Evolutionary conservation across 2,797 vertebrate species (phyloP), one percentile per base, ranked within the genome.

Genomic region (Salarias fasciatus): DNA sequence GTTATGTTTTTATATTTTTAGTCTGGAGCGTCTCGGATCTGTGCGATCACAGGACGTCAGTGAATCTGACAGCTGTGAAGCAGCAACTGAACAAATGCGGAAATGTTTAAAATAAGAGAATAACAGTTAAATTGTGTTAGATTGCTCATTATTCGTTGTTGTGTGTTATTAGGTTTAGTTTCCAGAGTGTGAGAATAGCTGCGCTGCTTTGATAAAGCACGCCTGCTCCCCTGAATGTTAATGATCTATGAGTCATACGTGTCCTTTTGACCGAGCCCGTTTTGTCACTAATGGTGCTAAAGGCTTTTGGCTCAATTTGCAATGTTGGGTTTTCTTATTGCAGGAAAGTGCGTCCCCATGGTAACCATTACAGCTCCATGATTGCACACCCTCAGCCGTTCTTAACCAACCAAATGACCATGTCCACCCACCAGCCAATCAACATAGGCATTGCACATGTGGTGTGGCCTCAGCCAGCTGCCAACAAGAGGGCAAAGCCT

Each of bases 401-500:
- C 71, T 82, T 99, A 89, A 94, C 96, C 82, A 98, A 96, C 93
- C 96, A 98, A 89, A 96, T 99, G 93, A 94, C 95, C 75, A 91
- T 99, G 86, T 95, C 98, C 37, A 94, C 95, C 81, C 95, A 97
- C 80, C 97, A 99, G 90, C 97, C 97, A 65, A 95, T 99, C 86
- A 98, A 95, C 64, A 95, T 99, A 92, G 97, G 98, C 86, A 97
- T 99, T 75, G 96, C 98, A 89, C 98, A 98, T 37, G 96, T 98
- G 56, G 94, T 99, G 82, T 99, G 98, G 98, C 96, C 97, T 54
- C 98, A 98, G 86, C 95, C 93, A 72, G 92, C 95, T 73, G 90
- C 95, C 81, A 94, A 94, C 85, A 98, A 97, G 90, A 95, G 96
- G 90, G 94, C 94, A 77, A 98, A 95, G 88, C 92, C 93, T 57